These are phyloP conservation scores for Aplidium turbinatum DNA, from an alignment of 23 tunicate species.

Conservation along the genomic window DNA sequence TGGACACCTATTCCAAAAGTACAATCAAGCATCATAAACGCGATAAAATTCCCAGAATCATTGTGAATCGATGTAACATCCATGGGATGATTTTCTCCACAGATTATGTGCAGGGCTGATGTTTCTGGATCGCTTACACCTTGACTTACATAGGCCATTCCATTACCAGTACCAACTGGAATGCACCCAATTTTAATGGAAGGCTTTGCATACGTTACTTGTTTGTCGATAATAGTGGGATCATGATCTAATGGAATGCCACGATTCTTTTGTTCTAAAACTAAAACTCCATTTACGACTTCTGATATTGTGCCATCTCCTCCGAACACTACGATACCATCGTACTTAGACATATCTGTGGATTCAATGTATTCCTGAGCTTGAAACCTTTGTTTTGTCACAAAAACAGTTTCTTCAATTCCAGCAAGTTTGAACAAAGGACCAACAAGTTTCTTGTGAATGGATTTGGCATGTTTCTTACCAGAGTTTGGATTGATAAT, in stretches of 20 bases:
- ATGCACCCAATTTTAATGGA: constrained; percentile 48
- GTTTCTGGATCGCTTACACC: constrained; percentile 67
- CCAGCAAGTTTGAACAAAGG: constrained; percentile 49
- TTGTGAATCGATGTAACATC: constrained; percentile 52
- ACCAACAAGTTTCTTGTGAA: constrained; percentile 32
- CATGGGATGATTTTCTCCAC: constrained; percentile 63
- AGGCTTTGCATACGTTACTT: constrained; percentile 30
- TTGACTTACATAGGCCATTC: constrained; percentile 46
- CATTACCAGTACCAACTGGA: constrained; percentile 69
- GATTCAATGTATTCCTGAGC: constrained; percentile 47
- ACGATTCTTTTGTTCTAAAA: constrained; percentile 25
- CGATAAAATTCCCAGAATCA: constrained; percentile 38
- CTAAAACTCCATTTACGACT: constrained; percentile 54
- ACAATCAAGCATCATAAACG: too few species aligned
- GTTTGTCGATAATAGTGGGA: neutral
- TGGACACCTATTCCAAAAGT: too few species aligned
- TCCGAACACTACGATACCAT: constrained; percentile 70
- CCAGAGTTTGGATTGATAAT: constrained; percentile 73
- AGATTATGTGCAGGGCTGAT: constrained; percentile 61
- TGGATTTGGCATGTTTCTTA: constrained; percentile 19
- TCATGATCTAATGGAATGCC: constrained; percentile 10
- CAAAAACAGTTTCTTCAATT: constrained; percentile 19
- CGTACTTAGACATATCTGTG: constrained; percentile 33
- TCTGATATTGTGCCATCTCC: constrained; percentile 75
- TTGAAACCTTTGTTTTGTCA: constrained; percentile 46